Base-by-base conservation (phyloP, 2,888 invertebrate species). In the Cataglyphis albicans region DNA sequence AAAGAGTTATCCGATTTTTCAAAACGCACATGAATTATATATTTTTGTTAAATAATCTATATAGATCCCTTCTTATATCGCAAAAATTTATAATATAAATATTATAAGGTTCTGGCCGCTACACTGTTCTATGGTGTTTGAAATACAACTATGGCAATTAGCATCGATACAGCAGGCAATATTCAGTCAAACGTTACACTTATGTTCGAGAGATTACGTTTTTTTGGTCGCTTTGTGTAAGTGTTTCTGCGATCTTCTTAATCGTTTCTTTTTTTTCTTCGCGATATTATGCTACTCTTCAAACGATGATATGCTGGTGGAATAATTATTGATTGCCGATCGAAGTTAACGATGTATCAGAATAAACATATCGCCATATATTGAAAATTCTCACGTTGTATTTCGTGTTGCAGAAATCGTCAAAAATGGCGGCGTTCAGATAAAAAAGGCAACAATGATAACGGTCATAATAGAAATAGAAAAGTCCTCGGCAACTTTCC, bases 391-490 rank as follows among this genome's bases (percentile, higher is more conserved):
- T 55, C 67, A 29, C 21, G 63, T 64, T 41, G 10, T 38, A 61
- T 7, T 68, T 59, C 61, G 59, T 63, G 59, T 64, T 78, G 84
- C 73, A 84, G 89, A 88, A 86, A 80, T 85, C 52, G 61, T 86
- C 86, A 90, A 89, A 88, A 86, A 76, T 84, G 80, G 29, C 83
- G 76, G 84, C 67, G 78, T 82, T 87, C 82, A n/a, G 52, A 84
- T 89, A 89, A 88, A 89, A 88, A 87, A 90, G 83, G 81, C 84
- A 86, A 87, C 83, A 80, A 86, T 90, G 84, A 84, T 81, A 78
- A 81, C 82, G 80, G 82, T 70, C 72, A 86, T 81, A 84, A 90
- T 83, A 84, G 83, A 83, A 84, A 85, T 70, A 80, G 84, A 81
- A 84, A 84, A 86, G 65, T 88, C 55, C 64, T 81, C 61, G 70